A percentile compares a stretch with the other conserved stretches of the same genome.
These are phyloP conservation scores for Latheticus oryzae DNA, from an alignment of 2,888 invertebrate species.

Conservation along the genomic window DNA sequence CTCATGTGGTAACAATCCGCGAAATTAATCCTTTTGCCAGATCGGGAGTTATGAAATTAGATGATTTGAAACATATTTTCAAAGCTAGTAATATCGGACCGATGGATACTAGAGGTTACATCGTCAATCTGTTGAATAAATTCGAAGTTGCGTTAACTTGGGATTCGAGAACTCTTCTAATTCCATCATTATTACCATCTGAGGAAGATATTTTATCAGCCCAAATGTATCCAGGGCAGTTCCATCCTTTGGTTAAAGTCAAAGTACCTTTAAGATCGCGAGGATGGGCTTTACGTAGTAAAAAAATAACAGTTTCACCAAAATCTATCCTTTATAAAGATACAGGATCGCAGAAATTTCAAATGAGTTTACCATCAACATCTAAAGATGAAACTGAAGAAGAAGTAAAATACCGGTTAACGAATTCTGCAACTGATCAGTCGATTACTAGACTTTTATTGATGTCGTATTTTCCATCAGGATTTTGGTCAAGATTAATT, in stretches of 20 bases:
- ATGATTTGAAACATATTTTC: constrained; percentile 92
- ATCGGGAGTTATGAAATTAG: constrained; percentile 92
- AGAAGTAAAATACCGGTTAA: constrained; percentile 55
- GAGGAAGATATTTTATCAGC: constrained; percentile 74
- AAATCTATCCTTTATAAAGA: constrained; percentile 64
- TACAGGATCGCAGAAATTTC: constrained; percentile 58
- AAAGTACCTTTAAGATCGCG: constrained; percentile 74
- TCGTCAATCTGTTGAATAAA: constrained; percentile 92
- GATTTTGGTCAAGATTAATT: constrained; percentile 96
- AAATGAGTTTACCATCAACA: constrained; percentile 59
- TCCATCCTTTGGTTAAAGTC: constrained; percentile 65
- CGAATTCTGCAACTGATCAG: constrained; percentile 68
- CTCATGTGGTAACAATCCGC: constrained; percentile 96
- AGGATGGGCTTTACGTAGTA: constrained; percentile 74
- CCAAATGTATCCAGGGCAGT: constrained; percentile 63
- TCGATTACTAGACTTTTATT: constrained; percentile 82
- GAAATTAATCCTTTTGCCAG: constrained; percentile 96
- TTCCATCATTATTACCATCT: constrained; percentile 91
- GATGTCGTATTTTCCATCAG: constrained; percentile 97
- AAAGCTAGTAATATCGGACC: constrained; percentile 86
- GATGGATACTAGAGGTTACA: constrained; percentile 79
- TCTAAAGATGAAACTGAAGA: constrained; percentile 52
- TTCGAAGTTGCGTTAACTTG: constrained; percentile 97
- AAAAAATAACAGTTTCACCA: constrained; percentile 69
- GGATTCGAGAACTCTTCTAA: constrained; percentile 90